phyloP scores from a whole-genome alignment of 2,888 invertebrate species.

The Eulithis prunata region DNA sequence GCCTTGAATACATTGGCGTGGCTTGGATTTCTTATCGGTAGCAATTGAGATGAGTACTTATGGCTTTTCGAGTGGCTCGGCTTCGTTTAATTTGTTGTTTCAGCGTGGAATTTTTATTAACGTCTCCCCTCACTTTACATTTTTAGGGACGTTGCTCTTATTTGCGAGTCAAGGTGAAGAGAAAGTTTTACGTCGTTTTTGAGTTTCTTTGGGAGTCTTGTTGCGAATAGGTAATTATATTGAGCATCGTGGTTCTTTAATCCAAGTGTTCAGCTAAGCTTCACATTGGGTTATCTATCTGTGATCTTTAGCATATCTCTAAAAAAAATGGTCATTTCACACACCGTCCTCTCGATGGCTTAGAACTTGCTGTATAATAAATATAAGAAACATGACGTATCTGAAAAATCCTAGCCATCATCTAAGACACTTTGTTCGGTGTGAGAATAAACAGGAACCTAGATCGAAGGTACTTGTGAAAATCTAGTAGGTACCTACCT shows the following conservation, averaged over 20 bases:
- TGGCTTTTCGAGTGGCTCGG: constrained; percentile 84
- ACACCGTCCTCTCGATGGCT: no score
- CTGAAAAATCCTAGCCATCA: no score
- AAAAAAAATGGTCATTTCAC: no score
- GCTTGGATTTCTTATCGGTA: constrained; percentile 84
- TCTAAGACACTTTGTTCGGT: no score
- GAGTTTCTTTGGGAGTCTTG: constrained; percentile 47
- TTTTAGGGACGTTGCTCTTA: constrained; percentile 68
- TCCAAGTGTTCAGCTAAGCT: not conserved
- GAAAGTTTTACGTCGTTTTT: constrained; percentile 58
- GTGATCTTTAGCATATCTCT: no score
- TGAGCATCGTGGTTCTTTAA: not conserved
- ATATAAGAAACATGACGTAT: no score
- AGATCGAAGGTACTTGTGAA: no score
- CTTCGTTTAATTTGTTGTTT: constrained; percentile 85
- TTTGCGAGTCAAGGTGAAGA: constrained; percentile 65
- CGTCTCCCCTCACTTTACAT: constrained; percentile 80
- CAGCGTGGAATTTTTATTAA: constrained; percentile 83
- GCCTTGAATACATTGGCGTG: constrained; percentile 80
- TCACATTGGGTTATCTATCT: no score
- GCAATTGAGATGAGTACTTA: constrained; percentile 85
- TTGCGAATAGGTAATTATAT: constrained; percentile 19
- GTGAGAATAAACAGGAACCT: no score
- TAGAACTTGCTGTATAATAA: no score
- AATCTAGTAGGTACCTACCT: no score